These are phyloP conservation scores for Harpegnathos saltator DNA, from an alignment of 1,140 invertebrate species.

Conservation along the genomic window DNA sequence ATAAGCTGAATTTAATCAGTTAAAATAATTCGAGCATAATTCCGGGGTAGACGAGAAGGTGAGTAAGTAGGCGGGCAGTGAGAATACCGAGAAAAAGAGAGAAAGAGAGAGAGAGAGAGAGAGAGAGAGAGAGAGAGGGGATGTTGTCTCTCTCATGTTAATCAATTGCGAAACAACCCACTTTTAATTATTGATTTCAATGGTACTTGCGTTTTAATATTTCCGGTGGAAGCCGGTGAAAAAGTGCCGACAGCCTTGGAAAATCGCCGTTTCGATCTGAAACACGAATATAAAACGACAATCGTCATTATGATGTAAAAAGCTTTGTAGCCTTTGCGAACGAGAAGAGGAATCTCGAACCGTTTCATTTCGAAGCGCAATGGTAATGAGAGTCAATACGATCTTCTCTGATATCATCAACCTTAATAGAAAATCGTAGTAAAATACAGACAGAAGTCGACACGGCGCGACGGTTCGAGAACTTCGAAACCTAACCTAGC, in stretches of 20 bases:
- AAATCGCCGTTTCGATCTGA: not conserved
- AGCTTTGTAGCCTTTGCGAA: not conserved
- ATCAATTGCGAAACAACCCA: not conserved
- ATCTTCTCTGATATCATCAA: not conserved
- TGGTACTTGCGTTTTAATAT: not conserved
- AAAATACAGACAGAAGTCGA: not conserved
- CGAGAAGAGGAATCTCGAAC: no score
- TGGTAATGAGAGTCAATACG: not conserved
- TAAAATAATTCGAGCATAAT: not conserved
- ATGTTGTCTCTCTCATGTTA: not conserved
- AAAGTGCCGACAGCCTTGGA: no score
- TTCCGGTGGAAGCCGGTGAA: no score
- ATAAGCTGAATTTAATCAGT: not conserved
- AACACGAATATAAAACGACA: not conserved
- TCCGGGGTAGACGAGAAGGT: not conserved
- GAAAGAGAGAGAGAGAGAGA: not conserved
- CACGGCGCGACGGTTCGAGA: not conserved
- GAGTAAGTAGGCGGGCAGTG: no score
- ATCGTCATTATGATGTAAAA: not conserved
- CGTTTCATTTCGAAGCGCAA: no score
- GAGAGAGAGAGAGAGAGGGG: no score
- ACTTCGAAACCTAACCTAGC: no score
- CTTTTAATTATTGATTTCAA: not conserved
- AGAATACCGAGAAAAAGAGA: no score
- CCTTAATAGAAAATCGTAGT: not conserved